phyloP scores from a whole-genome alignment of 35 echinoderm and acorn worm genomes.

The Lytechinus variegatus region DNA sequence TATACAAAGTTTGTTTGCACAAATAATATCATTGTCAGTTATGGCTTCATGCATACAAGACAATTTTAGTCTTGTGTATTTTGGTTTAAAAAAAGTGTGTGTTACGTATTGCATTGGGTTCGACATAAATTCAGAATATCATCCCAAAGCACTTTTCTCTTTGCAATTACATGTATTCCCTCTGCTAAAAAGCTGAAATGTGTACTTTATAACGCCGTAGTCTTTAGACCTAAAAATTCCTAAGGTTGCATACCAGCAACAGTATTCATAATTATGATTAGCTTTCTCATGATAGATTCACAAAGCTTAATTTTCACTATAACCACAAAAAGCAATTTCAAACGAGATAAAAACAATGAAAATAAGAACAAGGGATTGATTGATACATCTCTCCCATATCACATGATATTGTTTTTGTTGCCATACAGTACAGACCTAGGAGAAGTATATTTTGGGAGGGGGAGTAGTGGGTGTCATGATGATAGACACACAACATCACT shows the following conservation, averaged over 20 bases:
- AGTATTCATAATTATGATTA: neutral
- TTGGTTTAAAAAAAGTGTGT: neutral
- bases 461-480: neutral
- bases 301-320: neutral
- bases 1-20: neutral
- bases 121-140: neutral
- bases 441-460: neutral
- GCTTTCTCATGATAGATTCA: neutral
- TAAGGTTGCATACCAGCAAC: neutral
- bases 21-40: slow-evolving; percentile 7
- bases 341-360: neutral
- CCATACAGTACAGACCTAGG: neutral
- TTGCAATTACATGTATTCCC: neutral
- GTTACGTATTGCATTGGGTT: neutral
- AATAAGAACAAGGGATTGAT: neutral
- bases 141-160: neutral
- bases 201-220: neutral
- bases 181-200: neutral
- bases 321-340: neutral
- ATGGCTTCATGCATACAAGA: neutral
- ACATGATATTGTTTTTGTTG: neutral
- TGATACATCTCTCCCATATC: neutral
- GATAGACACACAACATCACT: neutral
- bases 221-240: neutral
- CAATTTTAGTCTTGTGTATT: neutral